Percentiles rank a stretch among this genome's conserved stretches.
Conservation (phyloP, 2,888 invertebrate genomes). For the Boloria selene region DNA sequence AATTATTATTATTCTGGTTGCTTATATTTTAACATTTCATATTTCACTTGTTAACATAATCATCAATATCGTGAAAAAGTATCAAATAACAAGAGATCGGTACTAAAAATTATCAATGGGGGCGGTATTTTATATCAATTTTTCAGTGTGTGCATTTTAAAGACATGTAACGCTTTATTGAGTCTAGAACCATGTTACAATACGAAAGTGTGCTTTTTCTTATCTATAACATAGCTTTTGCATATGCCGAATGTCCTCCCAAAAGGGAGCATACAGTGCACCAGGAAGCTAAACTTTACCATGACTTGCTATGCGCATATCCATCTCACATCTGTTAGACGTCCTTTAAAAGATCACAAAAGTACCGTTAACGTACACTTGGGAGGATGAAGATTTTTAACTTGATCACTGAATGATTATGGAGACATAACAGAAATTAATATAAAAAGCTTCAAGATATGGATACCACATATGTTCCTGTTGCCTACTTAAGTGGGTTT, state of each 20-base stretch:
- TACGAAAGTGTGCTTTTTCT: conserved; percentile 39
- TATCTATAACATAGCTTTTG: neutral
- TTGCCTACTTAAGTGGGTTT: conserved; percentile 75
- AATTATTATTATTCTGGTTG: no score
- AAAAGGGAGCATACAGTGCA: conserved; percentile 52
- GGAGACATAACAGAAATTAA: conserved; percentile 84
- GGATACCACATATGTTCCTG: conserved; percentile 89
- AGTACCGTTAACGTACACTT: conserved; percentile 78
- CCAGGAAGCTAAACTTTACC: conserved; percentile 70
- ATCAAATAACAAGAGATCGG: neutral
- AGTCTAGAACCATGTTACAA: conserved; percentile 48
- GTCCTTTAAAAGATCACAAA: conserved; percentile 80
- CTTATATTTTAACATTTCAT: no score
- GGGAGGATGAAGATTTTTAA: conserved; percentile 87
- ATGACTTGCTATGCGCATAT: conserved; percentile 82
- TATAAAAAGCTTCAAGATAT: conserved; percentile 86
- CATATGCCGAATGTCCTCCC: conserved; percentile 49
- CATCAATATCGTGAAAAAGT: neutral
- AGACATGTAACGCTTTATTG: conserved; percentile 40
- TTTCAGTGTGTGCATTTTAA: conserved; percentile 39
- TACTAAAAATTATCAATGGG: conserved; percentile 44
- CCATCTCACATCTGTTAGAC: conserved; percentile 69
- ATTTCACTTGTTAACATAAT: no score
- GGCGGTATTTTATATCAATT: conserved; percentile 60
- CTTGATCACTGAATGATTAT: conserved; percentile 87